phyloP scores from a whole-genome alignment of 1,140 invertebrate species.

The Magallana gigas region DNA sequence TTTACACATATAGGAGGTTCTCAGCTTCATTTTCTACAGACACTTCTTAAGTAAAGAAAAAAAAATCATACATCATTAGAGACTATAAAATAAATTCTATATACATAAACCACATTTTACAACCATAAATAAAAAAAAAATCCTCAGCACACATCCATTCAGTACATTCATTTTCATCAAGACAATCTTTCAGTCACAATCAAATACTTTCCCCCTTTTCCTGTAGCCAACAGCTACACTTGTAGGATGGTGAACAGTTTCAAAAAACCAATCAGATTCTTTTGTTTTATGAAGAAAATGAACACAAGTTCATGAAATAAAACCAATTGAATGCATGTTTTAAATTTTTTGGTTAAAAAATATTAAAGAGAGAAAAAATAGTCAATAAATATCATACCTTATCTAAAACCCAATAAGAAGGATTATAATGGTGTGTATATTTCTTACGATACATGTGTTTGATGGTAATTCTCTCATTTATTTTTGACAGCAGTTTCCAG shows the following conservation, averaged over 20 bases:
- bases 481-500: conserved; percentile 2
- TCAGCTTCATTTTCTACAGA: background rate
- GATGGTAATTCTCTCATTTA: background rate
- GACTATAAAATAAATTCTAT: conserved; percentile 32
- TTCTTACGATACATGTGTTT: background rate
- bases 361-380: too few relatives aligned
- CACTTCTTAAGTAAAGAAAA: background rate
- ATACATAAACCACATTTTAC: conserved; percentile 22
- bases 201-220: background rate
- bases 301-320: too few relatives aligned
- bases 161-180: background rate
- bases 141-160: background rate
- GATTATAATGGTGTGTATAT: too few relatives aligned
- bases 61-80: background rate
- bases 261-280: too few relatives aligned
- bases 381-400: too few relatives aligned
- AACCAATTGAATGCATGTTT: too few relatives aligned
- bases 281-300: too few relatives aligned
- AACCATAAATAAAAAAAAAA: conserved; percentile 30
- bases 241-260: too few relatives aligned
- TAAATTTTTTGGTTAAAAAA: too few relatives aligned
- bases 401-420: too few relatives aligned
- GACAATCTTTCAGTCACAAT: background rate
- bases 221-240: background rate
- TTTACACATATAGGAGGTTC: background rate